These are phyloP conservation scores for Otocyon megalotis DNA, from an alignment of 2,113 vertebrate species.

Conservation along the genomic window DNA sequence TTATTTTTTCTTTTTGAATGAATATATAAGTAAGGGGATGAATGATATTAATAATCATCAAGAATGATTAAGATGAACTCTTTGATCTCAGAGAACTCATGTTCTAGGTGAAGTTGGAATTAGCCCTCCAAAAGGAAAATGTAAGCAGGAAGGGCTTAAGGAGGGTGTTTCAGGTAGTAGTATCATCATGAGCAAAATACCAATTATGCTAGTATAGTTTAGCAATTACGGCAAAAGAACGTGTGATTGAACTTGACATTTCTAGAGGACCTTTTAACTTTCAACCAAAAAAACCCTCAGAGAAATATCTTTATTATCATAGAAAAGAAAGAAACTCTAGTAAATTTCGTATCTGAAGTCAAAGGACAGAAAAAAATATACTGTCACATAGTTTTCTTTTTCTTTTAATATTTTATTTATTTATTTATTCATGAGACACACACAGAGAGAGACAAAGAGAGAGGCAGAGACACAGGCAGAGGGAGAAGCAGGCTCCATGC, in stretches of 20 bases:
- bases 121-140: neutral
- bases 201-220: neutral
- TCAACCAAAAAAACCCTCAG: neutral
- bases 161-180: slow-evolving; percentile 14
- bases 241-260: neutral
- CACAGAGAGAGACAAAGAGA: too few relatives aligned
- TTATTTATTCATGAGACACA: too few relatives aligned
- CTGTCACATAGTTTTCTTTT: neutral
- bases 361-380: neutral
- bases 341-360: slow-evolving; percentile 40
- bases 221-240: neutral
- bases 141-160: neutral
- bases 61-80: neutral
- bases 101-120: neutral
- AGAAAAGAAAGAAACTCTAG: slow-evolving; percentile 19
- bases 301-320: slow-evolving; percentile 3
- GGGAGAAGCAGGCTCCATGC: too few relatives aligned
- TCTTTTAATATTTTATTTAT: too few relatives aligned
- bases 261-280: slow-evolving; percentile 18
- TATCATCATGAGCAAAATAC: neutral
- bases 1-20: neutral
- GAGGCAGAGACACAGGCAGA: too few relatives aligned
- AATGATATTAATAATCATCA: neutral
- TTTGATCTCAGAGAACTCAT: neutral
- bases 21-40: neutral